Evolutionary conservation across 2,888 invertebrate genomes (phyloP), one percentile per base, ranked within the genome.

Genomic region (Ophioninae sp.): DNA sequence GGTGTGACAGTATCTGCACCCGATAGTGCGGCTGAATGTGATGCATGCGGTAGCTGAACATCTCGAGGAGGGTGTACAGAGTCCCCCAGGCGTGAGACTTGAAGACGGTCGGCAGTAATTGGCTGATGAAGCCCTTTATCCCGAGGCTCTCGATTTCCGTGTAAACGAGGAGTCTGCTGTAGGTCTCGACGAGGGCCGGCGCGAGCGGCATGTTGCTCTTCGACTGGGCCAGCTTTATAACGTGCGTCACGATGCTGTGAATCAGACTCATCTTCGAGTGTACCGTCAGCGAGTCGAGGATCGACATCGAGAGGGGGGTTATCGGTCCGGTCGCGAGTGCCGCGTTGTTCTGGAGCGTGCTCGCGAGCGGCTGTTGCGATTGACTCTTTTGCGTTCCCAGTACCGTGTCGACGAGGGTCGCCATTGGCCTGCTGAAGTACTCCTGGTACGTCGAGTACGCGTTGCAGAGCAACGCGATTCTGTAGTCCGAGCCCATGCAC

Each of bases 101-200:
- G 91, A 97, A 97, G 44, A 98, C 98, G n/a, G 84, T 97, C 0
- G 99, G 98, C 86, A 99, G 93, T 64, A 99, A 93, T 93, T 98
- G 98, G 91, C 98, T 97, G 87, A 99, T 97, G 92, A 99, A 99
- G 75, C 98, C 98, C 93, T 99, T 99, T 85, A 99, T 98, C 44
- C 99, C 99, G 72, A 99, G 94, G 20, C 98, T 98, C 93, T 99
- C 99, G 77, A 99, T 99, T 94, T 99, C 99, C 9, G 98, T 98
- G 90, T 99, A 99, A 0, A 99, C 98, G 74, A 99, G 93, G 20
- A 99, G 93, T 73, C 99, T 94, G 81, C 98, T 97, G 93, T 99
- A 99, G 0, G 99, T 99, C 93, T 99, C 99, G 0, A 99, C 97
- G 0, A 99, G 93, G 0, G 98, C 98, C 0, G 99, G 98, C 0